Evolutionary conservation across 2,113 vertebrate genomes (phyloP).

Genomic region (Plotosus lineatus): DNA sequence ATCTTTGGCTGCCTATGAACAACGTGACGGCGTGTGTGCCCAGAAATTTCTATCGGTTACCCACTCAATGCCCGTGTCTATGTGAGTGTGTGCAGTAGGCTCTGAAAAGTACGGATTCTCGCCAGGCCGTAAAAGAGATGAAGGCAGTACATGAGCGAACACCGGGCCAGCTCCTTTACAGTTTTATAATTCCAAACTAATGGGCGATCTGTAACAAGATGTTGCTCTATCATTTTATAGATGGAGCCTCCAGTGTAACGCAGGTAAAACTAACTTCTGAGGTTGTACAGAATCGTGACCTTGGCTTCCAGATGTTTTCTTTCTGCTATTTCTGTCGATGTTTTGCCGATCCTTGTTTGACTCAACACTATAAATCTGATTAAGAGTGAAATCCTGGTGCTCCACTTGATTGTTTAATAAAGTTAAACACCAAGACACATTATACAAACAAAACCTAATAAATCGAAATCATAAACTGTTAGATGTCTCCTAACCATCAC

Average conservation of each 20-base stretch:
- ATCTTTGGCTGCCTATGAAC: background rate
- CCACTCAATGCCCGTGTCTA: background rate
- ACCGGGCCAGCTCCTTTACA: background rate
- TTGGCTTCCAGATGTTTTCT: too few species aligned
- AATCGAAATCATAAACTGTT: too few species aligned
- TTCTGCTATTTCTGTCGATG: too few species aligned
- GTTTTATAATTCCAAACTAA: background rate
- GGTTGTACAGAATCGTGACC: too few species aligned
- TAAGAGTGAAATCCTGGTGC: too few species aligned
- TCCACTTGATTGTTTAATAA: too few species aligned
- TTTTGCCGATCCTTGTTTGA: too few species aligned
- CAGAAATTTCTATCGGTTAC: background rate
- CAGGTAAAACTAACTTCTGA: background rate
- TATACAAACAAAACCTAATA: too few species aligned
- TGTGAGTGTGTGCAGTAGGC: background rate
- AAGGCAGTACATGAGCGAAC: background rate
- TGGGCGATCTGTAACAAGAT: background rate
- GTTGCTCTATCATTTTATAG: background rate
- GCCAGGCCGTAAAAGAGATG: background rate
- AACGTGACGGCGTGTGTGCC: background rate
- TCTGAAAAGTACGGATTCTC: background rate
- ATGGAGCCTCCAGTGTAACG: background rate
- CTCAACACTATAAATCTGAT: too few species aligned
- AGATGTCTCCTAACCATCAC: too few species aligned
- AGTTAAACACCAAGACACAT: too few species aligned